phyloP scores from a whole-genome alignment of 1,140 invertebrate species.

The Microplitis demolitor region DNA sequence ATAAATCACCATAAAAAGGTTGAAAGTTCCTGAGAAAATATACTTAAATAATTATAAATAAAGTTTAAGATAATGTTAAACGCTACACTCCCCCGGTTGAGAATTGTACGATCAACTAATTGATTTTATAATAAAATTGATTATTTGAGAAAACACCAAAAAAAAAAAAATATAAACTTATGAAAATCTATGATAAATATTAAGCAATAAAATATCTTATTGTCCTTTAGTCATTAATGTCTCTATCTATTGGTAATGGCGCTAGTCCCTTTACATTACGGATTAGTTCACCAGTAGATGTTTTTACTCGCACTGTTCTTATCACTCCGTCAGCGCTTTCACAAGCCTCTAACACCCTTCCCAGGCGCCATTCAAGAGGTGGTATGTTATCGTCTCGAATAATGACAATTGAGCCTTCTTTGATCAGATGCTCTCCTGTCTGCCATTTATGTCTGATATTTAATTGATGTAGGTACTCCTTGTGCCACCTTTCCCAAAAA shows the following conservation, averaged over 20 bases:
- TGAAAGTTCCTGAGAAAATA: no score
- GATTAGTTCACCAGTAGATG: background rate
- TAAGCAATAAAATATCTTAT: background rate
- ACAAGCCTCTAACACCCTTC: background rate
- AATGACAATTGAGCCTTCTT: background rate
- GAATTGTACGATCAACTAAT: background rate
- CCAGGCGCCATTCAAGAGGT: background rate
- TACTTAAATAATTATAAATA: no score
- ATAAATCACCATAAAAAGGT: no score
- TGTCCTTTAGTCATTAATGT: background rate
- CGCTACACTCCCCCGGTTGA: background rate
- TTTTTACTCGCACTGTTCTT: background rate
- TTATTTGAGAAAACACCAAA: background rate
- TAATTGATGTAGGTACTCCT: constrained; percentile 1
- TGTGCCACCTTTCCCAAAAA: constrained; percentile 1
- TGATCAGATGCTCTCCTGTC: background rate
- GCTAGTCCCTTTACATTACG: background rate
- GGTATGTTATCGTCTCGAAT: background rate
- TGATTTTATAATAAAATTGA: background rate
- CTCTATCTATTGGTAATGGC: background rate
- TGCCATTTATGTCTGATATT: background rate
- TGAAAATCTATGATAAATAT: background rate
- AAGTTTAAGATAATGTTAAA: no score
- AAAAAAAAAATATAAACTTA: background rate
- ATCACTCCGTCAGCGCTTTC: background rate